phyloP scores from a whole-genome alignment of 2,797 vertebrate genomes.

The Rhynchonycteris naso region DNA sequence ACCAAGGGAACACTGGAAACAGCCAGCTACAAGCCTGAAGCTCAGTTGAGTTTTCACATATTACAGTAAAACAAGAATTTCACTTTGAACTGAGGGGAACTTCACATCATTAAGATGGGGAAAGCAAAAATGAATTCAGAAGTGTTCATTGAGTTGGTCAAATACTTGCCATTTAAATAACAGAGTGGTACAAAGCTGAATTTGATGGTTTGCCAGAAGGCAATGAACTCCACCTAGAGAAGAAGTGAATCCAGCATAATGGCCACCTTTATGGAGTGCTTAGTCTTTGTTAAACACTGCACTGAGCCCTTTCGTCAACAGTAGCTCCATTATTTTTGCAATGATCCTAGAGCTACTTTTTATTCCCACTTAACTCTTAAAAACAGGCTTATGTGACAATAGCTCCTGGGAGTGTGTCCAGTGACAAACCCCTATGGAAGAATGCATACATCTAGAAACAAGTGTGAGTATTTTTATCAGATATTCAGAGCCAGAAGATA shows the following conservation, averaged over 20 bases:
- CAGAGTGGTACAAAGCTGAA: background rate
- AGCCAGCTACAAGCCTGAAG: background rate
- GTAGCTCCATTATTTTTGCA: background rate
- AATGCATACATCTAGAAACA: background rate
- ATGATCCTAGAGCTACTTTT: background rate
- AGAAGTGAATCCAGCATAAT: background rate
- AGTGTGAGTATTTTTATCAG: background rate
- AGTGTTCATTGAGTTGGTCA: background rate
- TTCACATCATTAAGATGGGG: background rate
- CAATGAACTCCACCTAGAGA: background rate
- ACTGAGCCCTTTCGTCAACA: background rate
- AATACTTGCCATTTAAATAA: conserved; percentile 40
- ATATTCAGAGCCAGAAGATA: background rate
- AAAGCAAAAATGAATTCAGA: conserved; percentile 25
- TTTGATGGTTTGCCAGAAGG: background rate
- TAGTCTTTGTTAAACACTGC: background rate
- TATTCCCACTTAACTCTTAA: background rate
- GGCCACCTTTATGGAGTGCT: background rate
- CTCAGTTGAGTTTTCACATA: background rate
- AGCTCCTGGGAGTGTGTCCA: background rate
- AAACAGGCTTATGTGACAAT: background rate
- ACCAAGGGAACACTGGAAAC: background rate
- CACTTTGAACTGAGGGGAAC: background rate
- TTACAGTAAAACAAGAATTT: background rate
- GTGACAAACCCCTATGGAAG: background rate